Conservation (phyloP, 2,113 vertebrate species). For the Scolopax mira region DNA sequence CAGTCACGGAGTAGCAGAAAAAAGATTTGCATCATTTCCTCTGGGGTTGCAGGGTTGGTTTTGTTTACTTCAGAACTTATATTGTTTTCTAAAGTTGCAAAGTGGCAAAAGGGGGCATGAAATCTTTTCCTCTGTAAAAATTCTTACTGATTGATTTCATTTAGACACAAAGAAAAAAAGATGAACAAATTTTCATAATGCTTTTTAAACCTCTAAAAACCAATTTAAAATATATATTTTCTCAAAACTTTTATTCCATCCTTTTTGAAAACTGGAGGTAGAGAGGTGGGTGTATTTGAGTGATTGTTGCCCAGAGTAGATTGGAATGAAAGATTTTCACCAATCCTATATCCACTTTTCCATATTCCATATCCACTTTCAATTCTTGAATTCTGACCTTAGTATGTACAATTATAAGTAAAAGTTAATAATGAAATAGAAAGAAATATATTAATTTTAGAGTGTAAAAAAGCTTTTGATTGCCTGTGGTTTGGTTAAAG, state of each 20-base stretch:
- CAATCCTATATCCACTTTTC: neutral
- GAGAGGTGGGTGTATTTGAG: neutral
- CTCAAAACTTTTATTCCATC: neutral
- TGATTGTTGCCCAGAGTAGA: neutral
- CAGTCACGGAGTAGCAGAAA: neutral
- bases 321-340: neutral
- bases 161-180: neutral
- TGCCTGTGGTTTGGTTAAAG: neutral
- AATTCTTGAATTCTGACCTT: neutral
- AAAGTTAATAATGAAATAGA: neutral
- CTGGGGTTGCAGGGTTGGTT: neutral
- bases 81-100: neutral
- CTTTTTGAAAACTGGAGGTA: neutral
- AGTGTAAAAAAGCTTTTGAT: neutral
- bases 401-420: neutral
- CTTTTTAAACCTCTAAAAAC: neutral
- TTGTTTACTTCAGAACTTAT: neutral
- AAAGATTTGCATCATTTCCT: neutral
- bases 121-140: neutral
- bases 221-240: neutral
- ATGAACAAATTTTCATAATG: neutral
- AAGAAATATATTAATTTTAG: neutral
- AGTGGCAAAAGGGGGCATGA: neutral
- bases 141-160: neutral
- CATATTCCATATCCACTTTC: neutral